These are phyloP conservation scores for Decapterus maruadsi DNA, from an alignment of 2,797 vertebrate species.

Conservation along the genomic window DNA sequence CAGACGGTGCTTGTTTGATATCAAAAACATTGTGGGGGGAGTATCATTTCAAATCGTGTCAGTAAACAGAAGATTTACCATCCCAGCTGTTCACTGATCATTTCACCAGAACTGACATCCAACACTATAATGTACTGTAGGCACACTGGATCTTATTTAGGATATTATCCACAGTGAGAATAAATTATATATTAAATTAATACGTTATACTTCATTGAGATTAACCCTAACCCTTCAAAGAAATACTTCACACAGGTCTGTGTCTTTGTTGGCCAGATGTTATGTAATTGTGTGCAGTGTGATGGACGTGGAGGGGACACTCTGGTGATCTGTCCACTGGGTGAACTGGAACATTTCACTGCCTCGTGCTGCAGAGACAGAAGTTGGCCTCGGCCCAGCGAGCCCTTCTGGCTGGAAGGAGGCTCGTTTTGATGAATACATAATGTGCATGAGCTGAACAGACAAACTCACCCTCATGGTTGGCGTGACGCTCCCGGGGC, in stretches of 20 bases:
- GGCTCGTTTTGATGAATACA: constrained; percentile 51
- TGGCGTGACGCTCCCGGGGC: constrained; percentile 88
- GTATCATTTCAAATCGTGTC: too few relatives aligned
- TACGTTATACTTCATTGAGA: not conserved
- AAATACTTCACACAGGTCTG: not conserved
- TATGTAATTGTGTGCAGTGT: not conserved
- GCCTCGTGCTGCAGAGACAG: constrained; percentile 17
- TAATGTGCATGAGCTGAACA: constrained; percentile 30
- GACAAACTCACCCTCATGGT: constrained; percentile 90
- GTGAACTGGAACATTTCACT: constrained; percentile 1
- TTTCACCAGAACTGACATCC: too few relatives aligned
- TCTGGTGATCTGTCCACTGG: constrained; percentile 15
- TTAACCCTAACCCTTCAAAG: too few relatives aligned
- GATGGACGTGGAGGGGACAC: constrained; percentile 11
- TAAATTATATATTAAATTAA: too few relatives aligned
- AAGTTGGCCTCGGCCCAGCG: constrained; percentile 43
- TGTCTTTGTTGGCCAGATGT: not conserved
- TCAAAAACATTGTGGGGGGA: too few relatives aligned
- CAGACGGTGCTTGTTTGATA: too few relatives aligned
- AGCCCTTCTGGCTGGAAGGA: constrained; percentile 56
- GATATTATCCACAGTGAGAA: too few relatives aligned
- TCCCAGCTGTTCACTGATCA: too few relatives aligned
- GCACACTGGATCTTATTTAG: too few relatives aligned
- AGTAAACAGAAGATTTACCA: too few relatives aligned
- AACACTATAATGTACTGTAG: too few relatives aligned